phyloP scores from a whole-genome alignment of 2,888 invertebrate genomes.

The Leucoma salicis region DNA sequence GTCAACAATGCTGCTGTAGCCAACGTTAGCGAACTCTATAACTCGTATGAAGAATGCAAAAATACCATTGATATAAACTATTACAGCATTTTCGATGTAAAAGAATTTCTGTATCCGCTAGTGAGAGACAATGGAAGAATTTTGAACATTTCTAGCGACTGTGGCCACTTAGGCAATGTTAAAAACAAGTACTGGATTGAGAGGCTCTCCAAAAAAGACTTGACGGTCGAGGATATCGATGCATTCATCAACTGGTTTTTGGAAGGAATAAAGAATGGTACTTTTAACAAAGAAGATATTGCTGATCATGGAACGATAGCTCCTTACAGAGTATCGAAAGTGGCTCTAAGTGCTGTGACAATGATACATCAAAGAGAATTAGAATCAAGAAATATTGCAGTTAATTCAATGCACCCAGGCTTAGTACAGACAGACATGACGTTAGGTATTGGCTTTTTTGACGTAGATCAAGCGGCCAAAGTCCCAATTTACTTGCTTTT shows the following conservation, averaged over 20 bases:
- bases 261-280: slow-evolving; percentile 51
- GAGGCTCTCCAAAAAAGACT: slow-evolving; percentile 45
- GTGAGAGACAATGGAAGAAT: slow-evolving; percentile 85
- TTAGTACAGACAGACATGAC: slow-evolving; percentile 90
- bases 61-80: slow-evolving; percentile 86
- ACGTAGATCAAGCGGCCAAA: slow-evolving; percentile 68
- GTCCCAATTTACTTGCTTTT: neutral
- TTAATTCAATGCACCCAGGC: slow-evolving; percentile 87
- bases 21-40: slow-evolving; percentile 45
- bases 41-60: slow-evolving; percentile 69
- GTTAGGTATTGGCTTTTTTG: slow-evolving; percentile 80
- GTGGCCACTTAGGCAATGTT: slow-evolving; percentile 83
- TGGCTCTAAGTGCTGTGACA: slow-evolving; percentile 86
- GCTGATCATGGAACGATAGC: slow-evolving; percentile 79
- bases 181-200: slow-evolving; percentile 52
- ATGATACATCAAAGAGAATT: slow-evolving; percentile 84
- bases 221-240: slow-evolving; percentile 53
- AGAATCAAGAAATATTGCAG: slow-evolving; percentile 75
- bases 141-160: slow-evolving; percentile 87
- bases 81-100: slow-evolving; percentile 82
- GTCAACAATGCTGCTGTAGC: slow-evolving; percentile 88
- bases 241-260: slow-evolving; percentile 85
- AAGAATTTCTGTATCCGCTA: slow-evolving; percentile 85
- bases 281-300: slow-evolving; percentile 45
- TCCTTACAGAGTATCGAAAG: slow-evolving; percentile 87